Percentiles rank a stretch among this genome's conserved stretches.
These are phyloP conservation scores for Squalus acanthias DNA, from an alignment of 2,797 vertebrate genomes.

Conservation along the genomic window DNA sequence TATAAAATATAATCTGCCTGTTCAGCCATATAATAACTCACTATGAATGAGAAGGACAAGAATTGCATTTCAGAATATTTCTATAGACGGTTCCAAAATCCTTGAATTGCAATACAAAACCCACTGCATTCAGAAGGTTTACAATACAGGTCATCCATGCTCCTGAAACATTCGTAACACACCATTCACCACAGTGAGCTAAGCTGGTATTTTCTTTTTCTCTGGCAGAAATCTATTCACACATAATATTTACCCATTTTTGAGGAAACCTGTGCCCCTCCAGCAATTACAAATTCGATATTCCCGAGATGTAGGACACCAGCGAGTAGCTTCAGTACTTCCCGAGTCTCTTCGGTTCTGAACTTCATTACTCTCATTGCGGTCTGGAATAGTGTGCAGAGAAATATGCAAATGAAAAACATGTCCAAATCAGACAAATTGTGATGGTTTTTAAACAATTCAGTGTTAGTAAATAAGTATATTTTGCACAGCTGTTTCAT, in stretches of 20 bases:
- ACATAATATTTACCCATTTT: conserved; percentile 71
- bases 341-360: conserved; percentile 74
- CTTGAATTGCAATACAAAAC: background rate
- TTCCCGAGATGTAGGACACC: conserved; percentile 88
- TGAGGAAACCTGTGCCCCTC: conserved; percentile 86
- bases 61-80: background rate
- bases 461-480: background rate
- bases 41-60: background rate
- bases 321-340: conserved; percentile 80
- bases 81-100: background rate
- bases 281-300: conserved; percentile 89
- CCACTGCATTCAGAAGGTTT: background rate
- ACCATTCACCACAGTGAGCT: background rate
- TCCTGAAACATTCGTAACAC: background rate
- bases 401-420: background rate
- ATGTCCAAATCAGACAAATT: background rate
- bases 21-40: background rate
- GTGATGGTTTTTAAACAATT: background rate
- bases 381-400: conserved; percentile 54
- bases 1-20: background rate
- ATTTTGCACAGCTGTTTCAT: background rate
- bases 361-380: conserved; percentile 94
- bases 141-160: background rate
- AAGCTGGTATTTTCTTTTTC: background rate
- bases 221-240: background rate